These are phyloP conservation scores for Drosophila differens DNA, from an alignment of 2,888 invertebrate species.

Conservation along the genomic window DNA sequence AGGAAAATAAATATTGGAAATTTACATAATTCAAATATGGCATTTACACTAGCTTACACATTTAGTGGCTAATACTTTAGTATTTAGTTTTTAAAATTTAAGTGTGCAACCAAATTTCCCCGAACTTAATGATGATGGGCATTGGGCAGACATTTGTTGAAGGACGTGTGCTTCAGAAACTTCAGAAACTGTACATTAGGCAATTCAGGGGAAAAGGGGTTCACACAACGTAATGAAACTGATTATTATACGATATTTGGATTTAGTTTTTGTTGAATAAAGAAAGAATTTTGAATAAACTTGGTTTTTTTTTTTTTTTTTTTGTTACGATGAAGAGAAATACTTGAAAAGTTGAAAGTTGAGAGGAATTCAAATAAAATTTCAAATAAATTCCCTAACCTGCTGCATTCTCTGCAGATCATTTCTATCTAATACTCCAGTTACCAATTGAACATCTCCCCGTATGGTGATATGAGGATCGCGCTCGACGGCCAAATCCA, in stretches of 20 bases:
- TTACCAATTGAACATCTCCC: conserved; percentile 93
- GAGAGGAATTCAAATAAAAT: conserved; percentile 83
- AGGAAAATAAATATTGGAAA: conserved; percentile 23
- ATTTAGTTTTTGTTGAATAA: conserved; percentile 55
- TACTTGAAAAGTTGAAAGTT: conserved; percentile 84
- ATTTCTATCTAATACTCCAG: conserved; percentile 90
- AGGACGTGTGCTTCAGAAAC: neutral
- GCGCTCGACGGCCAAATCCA: conserved; percentile 94
- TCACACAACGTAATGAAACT: conserved; percentile 64
- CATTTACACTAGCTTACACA: conserved; percentile 76
- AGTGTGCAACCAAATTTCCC: conserved; percentile 72
- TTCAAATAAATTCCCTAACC: conserved; percentile 87
- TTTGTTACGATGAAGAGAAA: conserved; percentile 83
- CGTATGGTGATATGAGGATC: conserved; percentile 91
- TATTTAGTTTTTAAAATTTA: conserved; percentile 36
- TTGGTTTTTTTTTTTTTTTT: conserved; percentile 44
- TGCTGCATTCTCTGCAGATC: conserved; percentile 95
- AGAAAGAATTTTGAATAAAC: conserved; percentile 79
- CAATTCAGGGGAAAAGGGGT: conserved; percentile 64
- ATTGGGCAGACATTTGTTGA: conserved; percentile 2
- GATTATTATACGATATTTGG: conserved; percentile 53
- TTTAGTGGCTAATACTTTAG: conserved; percentile 66
- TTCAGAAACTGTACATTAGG: conserved; percentile 45
- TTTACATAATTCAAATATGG: conserved; percentile 48
- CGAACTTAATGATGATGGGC: conserved; percentile 19